Evolutionary conservation across 92 coral and sea anemone genomes (phyloP), one percentile per base, ranked within the genome.

Genomic region (Porites divaricata): DNA sequence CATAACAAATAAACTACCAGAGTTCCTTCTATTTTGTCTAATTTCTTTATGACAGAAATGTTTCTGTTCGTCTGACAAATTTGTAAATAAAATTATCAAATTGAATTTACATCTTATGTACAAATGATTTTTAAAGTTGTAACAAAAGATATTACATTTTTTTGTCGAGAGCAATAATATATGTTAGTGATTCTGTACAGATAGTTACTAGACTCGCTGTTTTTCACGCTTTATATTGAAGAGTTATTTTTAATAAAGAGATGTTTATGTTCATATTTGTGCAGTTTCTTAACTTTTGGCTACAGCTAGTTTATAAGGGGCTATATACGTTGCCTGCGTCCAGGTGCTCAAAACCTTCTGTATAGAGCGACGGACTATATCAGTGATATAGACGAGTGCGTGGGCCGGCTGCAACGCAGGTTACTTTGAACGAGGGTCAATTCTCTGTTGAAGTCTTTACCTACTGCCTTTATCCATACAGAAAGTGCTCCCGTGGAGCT

Each of bases 211-310:
- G 70, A 77, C 24, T 6, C 16, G 28, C 22, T 62, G 70, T 6
- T 41, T 41, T 62, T 63, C 57, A 23, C 70, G 70, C 59, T 17
- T 66, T 66, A 15, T 48, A 35, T 63, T 26, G 41, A 67, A 25
- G 49, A 68, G 19, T 70, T 81, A 81, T 81, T 81, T 81, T 59
- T 16, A 81, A 56, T 81, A 81, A 81, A 81, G 77, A 57, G 48
- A 45, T 59, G 77, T 81, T 81, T 68, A 81, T 53, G 26, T 49
- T 48, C 20, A 64, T 15, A 22, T 17, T 35, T 22, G 0, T 35
- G n/a, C 56, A 41, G 49, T 54, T 19, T 52, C 62, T 1, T 66
- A 13, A 19, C 10, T 20, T 48, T 2, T 11, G 59, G 45, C 6
- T 35, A 35, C 0, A 35, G 45, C 45, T 35, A 28, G 35, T 28